phyloP scores from a whole-genome alignment of 2,113 vertebrate genomes.

The Siniperca chuatsi region DNA sequence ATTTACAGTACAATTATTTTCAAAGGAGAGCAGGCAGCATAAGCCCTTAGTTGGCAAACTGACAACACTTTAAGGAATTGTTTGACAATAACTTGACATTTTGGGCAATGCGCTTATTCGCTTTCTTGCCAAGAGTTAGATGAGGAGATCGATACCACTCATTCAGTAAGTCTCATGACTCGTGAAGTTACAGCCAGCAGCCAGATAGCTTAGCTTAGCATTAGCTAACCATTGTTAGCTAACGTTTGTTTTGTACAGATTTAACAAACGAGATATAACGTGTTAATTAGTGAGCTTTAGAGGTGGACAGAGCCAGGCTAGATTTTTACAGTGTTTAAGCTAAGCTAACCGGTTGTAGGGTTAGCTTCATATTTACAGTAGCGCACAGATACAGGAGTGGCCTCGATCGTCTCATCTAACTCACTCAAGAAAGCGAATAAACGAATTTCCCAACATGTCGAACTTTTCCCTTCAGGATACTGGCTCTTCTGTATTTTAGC shows the following conservation, averaged over 20 bases:
- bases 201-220: neutral
- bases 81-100: neutral
- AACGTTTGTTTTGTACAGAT: neutral
- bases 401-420: no score
- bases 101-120: neutral
- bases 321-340: neutral
- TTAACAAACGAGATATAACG: neutral
- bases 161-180: neutral
- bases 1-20: neutral
- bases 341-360: neutral
- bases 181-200: neutral
- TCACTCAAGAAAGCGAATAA: no score
- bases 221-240: no score
- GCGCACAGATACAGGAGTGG: no score
- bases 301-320: neutral
- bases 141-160: neutral
- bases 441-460: no score
- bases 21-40: neutral
- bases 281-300: neutral
- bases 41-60: neutral
- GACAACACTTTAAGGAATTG: neutral
- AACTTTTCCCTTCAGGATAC: no score
- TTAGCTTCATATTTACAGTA: no score
- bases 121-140: neutral
- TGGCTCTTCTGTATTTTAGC: no score